Evolutionary conservation across 2,797 vertebrate species (phyloP).

Genomic region (Urophycis tenuis): DNA sequence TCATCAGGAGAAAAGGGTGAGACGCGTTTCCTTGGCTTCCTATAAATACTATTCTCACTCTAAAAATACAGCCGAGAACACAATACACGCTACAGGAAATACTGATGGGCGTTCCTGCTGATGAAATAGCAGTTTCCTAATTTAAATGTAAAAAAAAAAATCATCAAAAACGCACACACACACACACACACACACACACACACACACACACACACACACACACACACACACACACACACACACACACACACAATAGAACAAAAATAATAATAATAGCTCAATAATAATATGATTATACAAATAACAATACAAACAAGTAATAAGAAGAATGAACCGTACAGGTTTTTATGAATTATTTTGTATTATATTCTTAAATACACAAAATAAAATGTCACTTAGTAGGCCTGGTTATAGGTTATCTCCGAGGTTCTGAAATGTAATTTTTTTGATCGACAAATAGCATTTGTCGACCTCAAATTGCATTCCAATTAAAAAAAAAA

Average conservation of each 20-base stretch:
- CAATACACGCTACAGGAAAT: slow-evolving; percentile 60
- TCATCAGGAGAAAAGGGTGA: slow-evolving; percentile 19
- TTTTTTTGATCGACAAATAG: neutral
- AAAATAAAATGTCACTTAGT: no score
- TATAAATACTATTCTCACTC: slow-evolving; percentile 60
- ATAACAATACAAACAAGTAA: neutral
- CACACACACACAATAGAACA: no score
- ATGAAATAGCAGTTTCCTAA: slow-evolving; percentile 15
- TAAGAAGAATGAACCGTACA: neutral
- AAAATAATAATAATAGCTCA: neutral
- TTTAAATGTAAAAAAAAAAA: no score
- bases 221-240: no score
- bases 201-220: no score
- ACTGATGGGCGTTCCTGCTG: slow-evolving; percentile 45
- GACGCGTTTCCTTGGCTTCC: slow-evolving; percentile 34
- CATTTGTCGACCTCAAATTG: neutral
- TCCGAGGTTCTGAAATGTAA: neutral
- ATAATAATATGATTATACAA: neutral
- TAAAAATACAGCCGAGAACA: slow-evolving; percentile 60
- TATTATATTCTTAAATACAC: no score
- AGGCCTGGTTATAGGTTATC: no score
- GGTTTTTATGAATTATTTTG: no score
- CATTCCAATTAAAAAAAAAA: neutral
- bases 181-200: no score
- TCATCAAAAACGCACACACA: neutral